Evolutionary conservation across 2,888 invertebrate genomes (phyloP).

Genomic region (Ophonus ardosiacus): DNA sequence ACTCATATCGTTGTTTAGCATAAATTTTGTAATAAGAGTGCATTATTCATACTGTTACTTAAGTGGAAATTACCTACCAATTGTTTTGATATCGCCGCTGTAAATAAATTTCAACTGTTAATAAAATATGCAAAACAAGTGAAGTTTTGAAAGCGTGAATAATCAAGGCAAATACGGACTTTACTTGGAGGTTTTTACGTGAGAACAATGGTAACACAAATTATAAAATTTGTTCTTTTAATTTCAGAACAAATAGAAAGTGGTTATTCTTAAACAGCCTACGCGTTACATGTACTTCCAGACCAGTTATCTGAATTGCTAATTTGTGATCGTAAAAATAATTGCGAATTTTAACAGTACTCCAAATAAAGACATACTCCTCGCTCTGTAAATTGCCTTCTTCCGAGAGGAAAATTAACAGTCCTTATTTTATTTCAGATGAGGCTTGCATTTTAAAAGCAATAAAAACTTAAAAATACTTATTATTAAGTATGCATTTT

Average conservation of each 20-base stretch:
- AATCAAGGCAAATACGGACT: conserved; percentile 57
- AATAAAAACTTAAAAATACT: background rate
- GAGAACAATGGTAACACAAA: conserved; percentile 57
- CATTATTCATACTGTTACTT: conserved; percentile 41
- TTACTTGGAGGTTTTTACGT: conserved; percentile 32
- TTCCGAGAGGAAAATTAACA: background rate
- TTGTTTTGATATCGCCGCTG: conserved; percentile 42
- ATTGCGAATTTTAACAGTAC: conserved; percentile 41
- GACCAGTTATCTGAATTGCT: conserved; percentile 38
- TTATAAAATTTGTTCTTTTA: conserved; percentile 57
- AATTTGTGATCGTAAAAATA: conserved; percentile 48
- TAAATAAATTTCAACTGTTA: conserved; percentile 46
- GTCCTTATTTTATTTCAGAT: background rate
- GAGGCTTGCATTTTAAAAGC: background rate
- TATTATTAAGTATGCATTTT: background rate
- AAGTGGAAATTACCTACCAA: conserved; percentile 36
- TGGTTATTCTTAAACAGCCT: conserved; percentile 50
- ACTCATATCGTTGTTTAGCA: conserved; percentile 16
- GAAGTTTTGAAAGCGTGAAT: conserved; percentile 58
- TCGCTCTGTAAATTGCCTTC: conserved; percentile 14
- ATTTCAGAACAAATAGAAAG: conserved; percentile 58
- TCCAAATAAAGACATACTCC: conserved; percentile 31
- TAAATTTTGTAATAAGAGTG: conserved; percentile 32
- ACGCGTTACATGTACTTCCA: conserved; percentile 46
- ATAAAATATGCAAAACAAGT: conserved; percentile 51